Base-by-base conservation (phyloP, 2,113 vertebrate species). In the Rhadina sibilatrix region DNA sequence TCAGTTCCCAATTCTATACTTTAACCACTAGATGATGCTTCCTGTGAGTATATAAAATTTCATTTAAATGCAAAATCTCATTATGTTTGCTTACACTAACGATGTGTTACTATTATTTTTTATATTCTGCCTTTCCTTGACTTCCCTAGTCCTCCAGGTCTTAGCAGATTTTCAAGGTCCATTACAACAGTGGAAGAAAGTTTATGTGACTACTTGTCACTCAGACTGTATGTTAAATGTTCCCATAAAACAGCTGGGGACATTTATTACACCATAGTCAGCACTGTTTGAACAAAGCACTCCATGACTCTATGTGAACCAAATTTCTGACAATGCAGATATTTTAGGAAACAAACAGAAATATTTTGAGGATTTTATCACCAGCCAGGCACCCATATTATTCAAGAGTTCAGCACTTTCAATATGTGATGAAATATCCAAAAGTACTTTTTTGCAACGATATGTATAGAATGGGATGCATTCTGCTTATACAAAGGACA, bases 61-160 rank as follows among this genome's bases (percentile, higher is more conserved):
- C 63, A 93, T 77, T 76, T 88, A 85, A 93, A 83, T 90, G 84
- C 27, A 90, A 93, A 94, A 83, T 93, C 70, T 84, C 37, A 60
- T 77, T 68, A 69, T 37, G 44, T 59, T 88, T 95, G 59, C 71
- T 95, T 88, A 70, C 5, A 2, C n/a, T 94, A 94, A 69, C 4
- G 14, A 91, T 61, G 19, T 63, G 24, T 77, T 90, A 87, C 57
- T 95, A 76, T 57, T 91, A 75, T 64, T 91, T 94, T 93, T 94
- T 86, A 83, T 52, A 72, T 90, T 38, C 71, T 77, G 46, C 35
- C 30, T 80, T 60, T 88, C 64, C 72, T 89, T 80, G 71, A 94
- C 68, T 23, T 80, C 53, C 6, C 35, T 64, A 42, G 16, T 56
- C 65, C 40, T 85, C 23, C 49, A 57, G 35, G 65, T 19, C 66